A percentile compares a stretch with the other conserved stretches of the same genome.
Evolutionary conservation across 2,797 vertebrate species (phyloP).

Genomic region (Kryptopterus vitreolus): DNA sequence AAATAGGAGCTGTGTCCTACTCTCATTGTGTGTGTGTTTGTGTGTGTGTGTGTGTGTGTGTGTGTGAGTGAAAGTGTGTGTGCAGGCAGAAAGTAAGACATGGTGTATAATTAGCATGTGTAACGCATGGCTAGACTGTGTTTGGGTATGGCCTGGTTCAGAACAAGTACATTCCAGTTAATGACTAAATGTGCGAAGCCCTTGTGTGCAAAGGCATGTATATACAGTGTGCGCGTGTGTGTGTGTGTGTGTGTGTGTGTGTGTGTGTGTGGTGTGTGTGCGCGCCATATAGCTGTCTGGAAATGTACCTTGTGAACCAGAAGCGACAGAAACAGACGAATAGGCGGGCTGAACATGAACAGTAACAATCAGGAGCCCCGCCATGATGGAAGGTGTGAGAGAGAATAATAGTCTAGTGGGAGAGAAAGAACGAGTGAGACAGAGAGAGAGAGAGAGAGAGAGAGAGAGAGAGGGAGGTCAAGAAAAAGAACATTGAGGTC

Average conservation of each 20-base stretch:
- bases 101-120: conserved; percentile 72
- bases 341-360: conserved; percentile 45
- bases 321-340: conserved; percentile 30
- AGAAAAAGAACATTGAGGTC: background rate
- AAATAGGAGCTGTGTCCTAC: conserved; percentile 42
- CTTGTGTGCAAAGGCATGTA: too few species aligned
- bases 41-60: conserved; percentile 37
- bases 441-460: background rate
- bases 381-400: background rate
- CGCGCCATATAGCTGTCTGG: background rate
- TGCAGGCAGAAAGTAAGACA: conserved; percentile 51
- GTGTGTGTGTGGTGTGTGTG: background rate
- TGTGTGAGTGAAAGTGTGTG: conserved; percentile 38
- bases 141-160: conserved; percentile 64
- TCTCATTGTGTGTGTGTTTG: conserved; percentile 23
- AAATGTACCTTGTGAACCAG: conserved; percentile 6
- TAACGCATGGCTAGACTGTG: conserved; percentile 69
- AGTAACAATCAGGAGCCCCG: conserved; percentile 21
- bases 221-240: too few species aligned
- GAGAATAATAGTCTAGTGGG: background rate
- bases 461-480: background rate
- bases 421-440: background rate
- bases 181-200: too few species aligned
- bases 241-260: background rate
- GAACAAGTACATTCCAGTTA: conserved; percentile 74